These are phyloP conservation scores for Mastacembelus armatus DNA, from an alignment of 2,797 vertebrate genomes.

Conservation along the genomic window DNA sequence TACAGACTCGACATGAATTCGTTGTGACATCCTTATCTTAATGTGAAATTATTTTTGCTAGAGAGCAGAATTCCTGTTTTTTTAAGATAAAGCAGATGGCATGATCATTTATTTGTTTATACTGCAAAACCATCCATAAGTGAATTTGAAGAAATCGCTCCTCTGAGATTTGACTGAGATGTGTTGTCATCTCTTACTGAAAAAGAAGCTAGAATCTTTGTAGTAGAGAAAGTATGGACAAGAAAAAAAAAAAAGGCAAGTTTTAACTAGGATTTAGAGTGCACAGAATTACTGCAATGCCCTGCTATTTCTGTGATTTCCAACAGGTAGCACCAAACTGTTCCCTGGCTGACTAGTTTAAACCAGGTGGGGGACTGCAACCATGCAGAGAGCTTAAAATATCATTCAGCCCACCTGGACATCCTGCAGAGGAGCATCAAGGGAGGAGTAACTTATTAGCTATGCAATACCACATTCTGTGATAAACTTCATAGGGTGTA, in stretches of 20 bases:
- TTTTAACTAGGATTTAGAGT: not conserved
- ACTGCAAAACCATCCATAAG: not conserved
- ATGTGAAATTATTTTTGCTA: not conserved
- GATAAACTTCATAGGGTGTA: conserved; percentile 1
- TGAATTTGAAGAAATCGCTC: not conserved
- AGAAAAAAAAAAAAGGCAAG: not conserved
- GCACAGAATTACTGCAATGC: conserved; percentile 10
- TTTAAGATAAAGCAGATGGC: not conserved
- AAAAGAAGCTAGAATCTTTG: not conserved
- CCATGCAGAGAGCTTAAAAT: conserved; percentile 66
- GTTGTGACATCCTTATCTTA: not conserved
- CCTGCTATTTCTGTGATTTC: conserved; percentile 41
- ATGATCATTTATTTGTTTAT: not conserved
- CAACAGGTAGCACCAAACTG: conserved; percentile 50
- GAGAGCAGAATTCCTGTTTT: not conserved
- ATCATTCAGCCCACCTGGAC: conserved; percentile 61
- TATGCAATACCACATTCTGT: conserved; percentile 15
- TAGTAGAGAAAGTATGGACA: not conserved
- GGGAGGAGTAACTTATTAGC: conserved; percentile 31
- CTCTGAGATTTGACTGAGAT: not conserved
- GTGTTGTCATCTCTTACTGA: not conserved
- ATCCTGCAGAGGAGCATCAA: conserved; percentile 33
- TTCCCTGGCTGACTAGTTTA: conserved; percentile 16
- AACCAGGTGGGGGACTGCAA: conserved; percentile 16
- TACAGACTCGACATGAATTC: conserved; percentile 13